Evolutionary conservation across 2,113 vertebrate genomes (phyloP).

Genomic region (Actenoides lindsayi): DNA sequence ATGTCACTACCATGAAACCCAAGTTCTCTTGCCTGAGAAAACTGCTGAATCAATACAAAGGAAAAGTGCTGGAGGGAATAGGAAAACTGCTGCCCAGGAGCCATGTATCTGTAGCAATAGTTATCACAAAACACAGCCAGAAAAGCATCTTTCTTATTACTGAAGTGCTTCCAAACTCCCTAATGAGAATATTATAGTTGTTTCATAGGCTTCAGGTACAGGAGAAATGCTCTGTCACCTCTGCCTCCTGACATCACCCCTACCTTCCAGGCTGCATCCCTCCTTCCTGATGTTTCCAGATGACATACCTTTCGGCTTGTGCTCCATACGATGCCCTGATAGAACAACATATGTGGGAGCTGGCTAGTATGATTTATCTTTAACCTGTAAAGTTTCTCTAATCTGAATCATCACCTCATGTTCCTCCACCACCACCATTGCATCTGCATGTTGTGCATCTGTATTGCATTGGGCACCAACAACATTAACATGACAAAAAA

Average conservation of each 20-base stretch:
- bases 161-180: not conserved
- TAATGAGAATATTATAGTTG: not conserved
- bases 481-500: not conserved
- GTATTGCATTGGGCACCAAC: rapidly evolving
- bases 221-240: not conserved
- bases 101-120: not conserved
- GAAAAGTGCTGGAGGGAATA: not conserved
- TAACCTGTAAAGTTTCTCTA: not conserved
- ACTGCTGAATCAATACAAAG: not conserved
- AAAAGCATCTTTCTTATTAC: not conserved
- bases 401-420: not conserved
- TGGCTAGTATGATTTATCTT: not conserved
- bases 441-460: not conserved
- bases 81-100: not conserved
- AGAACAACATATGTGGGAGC: not conserved
- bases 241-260: not conserved
- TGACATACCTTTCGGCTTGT: not conserved
- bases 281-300: not conserved
- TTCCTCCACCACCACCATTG: not conserved
- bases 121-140: not conserved
- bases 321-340: not conserved
- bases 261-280: not conserved
- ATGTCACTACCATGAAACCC: constrained; percentile 21
- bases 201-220: not conserved
- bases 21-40: constrained; percentile 11